These are phyloP conservation scores for Brachyhypopomus occidentalis DNA, from an alignment of 2,113 vertebrate genomes.

Conservation along the genomic window DNA sequence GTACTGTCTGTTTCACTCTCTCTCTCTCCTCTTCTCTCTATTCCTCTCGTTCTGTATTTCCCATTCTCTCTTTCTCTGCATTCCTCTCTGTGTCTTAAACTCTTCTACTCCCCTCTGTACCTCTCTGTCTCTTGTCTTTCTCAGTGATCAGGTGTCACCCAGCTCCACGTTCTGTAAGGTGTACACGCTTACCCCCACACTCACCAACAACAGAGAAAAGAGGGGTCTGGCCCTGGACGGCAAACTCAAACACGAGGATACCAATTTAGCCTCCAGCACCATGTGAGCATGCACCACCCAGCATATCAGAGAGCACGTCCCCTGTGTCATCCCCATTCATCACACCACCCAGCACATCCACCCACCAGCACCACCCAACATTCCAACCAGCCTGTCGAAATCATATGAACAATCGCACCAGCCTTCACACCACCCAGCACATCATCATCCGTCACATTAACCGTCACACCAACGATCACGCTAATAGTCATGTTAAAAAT, in stretches of 20 bases:
- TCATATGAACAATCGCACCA: no score
- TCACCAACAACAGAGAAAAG: constrained; percentile 79
- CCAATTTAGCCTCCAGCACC: constrained; percentile 82
- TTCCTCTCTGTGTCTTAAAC: no score
- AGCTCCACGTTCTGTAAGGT: constrained; percentile 84
- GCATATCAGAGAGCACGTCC: not conserved
- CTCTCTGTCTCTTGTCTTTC: not conserved
- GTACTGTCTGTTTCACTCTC: not conserved
- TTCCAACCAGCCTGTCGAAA: no score
- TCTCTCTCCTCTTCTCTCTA: not conserved
- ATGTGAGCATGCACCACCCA: constrained; percentile 66
- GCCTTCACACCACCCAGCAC: no score
- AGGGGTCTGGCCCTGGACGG: constrained; percentile 80
- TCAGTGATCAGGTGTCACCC: constrained; percentile 78
- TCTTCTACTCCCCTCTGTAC: no score
- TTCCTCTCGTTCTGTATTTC: not conserved
- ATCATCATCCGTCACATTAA: not conserved
- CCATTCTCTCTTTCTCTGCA: no score
- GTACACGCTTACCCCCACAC: constrained; percentile 78
- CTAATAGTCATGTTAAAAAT: no score
- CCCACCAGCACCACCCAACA: no score
- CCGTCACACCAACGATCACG: not conserved
- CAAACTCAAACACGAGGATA: constrained; percentile 83
- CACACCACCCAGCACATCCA: not conserved
- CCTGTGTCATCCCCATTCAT: no score